Evolutionary conservation across 2,113 vertebrate species (phyloP), one percentile per base, ranked within the genome.

Genomic region (Mus spicilegus): DNA sequence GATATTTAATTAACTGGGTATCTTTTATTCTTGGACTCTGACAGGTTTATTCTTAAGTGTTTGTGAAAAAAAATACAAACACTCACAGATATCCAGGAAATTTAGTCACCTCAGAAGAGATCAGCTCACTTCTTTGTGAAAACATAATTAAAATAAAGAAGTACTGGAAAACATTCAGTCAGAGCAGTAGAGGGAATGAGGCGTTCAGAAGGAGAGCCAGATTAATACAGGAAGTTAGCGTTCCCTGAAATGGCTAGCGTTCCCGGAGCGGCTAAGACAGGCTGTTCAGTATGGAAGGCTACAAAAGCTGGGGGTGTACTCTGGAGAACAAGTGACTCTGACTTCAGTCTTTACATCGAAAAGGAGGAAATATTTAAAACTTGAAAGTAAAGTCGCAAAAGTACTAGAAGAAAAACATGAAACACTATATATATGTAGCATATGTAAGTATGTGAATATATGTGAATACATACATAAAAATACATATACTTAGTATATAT

Each of bases 321-420:
- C 93, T 33, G 26, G 24, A 56, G 30, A 54, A 75, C 90, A 76
- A 30, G 72, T 85, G 46, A 81, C 82, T 75, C 81, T 22, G 70
- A 46, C 22, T 89, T 95, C 51, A 86, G n/a, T 95, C 69, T 87
- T 88, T 88, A 70, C 24, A 85, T 88, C 72, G 94, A 91, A 94
- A 67, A 80, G 56, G 70, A 92, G 17, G 19, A 75, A 95, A 49
- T 51, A 7, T 49, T 61, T 73, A 77, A 90, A 86, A 82, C 7
- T 51, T 51, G 87, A 96, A 87, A 84, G 5, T 56, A 19, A 94
- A 65, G 51, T 51, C 46, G n/a, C 73, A 65, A 92, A 84, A 84
- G 42, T 39, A 84, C 49, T 92, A 42, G 81, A 85, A 84, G 65
- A 90, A 94, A 94, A 94, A 88, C 77, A 90, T 56, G n/a, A 22